phyloP scores from a whole-genome alignment of 2,113 vertebrate species.

The Ceuthmochares aereus region DNA sequence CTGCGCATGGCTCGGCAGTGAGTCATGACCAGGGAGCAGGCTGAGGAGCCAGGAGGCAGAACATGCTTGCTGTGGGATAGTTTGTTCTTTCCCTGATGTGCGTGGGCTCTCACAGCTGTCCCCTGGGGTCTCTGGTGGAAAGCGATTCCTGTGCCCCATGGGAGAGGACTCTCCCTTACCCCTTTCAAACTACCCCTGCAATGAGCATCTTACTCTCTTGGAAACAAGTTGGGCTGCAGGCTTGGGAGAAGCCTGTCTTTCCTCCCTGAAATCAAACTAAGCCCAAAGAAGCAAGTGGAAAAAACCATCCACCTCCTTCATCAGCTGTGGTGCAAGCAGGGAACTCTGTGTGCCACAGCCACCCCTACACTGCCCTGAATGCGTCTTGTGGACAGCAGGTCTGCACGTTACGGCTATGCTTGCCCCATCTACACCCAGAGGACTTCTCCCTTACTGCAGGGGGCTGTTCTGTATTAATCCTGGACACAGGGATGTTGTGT shows the following conservation, averaged over 20 bases:
- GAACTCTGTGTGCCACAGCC: neutral
- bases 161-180: neutral
- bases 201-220: neutral
- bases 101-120: neutral
- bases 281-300: neutral
- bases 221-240: neutral
- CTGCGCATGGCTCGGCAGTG: conserved; percentile 14
- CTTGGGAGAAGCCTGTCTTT: neutral
- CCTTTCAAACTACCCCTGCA: neutral
- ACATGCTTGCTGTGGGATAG: neutral
- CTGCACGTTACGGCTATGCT: neutral
- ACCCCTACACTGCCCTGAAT: neutral
- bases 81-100: neutral
- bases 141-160: neutral
- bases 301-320: neutral
- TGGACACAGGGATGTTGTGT: accelerated
- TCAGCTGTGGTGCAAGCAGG: neutral
- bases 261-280: neutral
- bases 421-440: neutral
- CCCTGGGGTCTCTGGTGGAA: neutral
- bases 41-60: neutral
- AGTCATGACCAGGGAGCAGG: conserved; percentile 17
- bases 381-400: neutral
- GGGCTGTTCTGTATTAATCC: neutral
- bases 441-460: neutral